Evolutionary conservation across 2,113 vertebrate genomes (phyloP).

Genomic region (Oceanodroma tethys): DNA sequence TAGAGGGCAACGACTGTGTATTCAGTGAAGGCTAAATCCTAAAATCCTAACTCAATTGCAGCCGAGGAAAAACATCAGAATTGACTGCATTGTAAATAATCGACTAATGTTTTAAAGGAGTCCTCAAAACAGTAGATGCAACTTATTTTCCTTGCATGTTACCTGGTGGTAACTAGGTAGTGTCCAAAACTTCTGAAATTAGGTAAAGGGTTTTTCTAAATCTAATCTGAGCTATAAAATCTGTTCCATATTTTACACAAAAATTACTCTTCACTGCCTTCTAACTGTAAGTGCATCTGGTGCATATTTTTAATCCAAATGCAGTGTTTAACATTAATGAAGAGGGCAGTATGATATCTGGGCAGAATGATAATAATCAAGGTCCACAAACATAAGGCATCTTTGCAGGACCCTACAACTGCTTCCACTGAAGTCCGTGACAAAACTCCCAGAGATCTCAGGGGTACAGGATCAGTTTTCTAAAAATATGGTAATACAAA

Average conservation of each 20-base stretch:
- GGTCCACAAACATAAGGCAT: neutral
- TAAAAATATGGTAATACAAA: neutral
- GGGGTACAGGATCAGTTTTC: neutral
- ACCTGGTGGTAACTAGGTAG: neutral
- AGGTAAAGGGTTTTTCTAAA: neutral
- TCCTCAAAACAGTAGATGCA: neutral
- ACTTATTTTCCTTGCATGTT: neutral
- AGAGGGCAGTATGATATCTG: accelerated
- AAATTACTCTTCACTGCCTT: neutral
- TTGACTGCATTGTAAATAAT: neutral
- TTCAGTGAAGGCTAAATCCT: neutral
- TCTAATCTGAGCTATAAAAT: neutral
- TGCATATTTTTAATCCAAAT: neutral
- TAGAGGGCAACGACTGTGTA: neutral
- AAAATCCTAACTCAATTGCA: neutral
- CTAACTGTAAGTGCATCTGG: neutral
- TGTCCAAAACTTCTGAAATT: neutral
- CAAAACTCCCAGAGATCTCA: neutral
- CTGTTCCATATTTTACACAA: neutral
- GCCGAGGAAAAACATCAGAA: neutral
- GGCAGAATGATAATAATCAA: neutral
- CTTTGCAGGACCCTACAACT: neutral
- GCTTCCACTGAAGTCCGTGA: neutral
- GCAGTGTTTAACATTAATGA: neutral
- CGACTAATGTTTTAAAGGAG: neutral